phyloP scores from a whole-genome alignment of 2,113 vertebrate genomes.

The Isurus oxyrinchus region DNA sequence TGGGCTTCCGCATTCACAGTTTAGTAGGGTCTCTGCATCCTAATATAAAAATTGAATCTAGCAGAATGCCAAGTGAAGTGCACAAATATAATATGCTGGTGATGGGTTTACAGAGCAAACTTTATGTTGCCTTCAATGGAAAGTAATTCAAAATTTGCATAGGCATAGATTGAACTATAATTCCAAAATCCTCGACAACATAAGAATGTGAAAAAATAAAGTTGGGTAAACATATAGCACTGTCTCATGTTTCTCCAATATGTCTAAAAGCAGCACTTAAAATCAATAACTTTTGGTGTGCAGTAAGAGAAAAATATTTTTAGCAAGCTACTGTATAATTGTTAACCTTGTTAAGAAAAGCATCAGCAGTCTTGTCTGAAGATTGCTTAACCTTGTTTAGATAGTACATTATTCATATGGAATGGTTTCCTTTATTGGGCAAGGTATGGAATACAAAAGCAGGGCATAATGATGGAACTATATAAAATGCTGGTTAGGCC shows the following conservation, averaged over 20 bases:
- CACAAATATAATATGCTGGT: background rate
- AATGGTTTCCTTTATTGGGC: too few relatives aligned
- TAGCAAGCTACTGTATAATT: background rate
- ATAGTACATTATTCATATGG: background rate
- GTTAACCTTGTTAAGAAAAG: background rate
- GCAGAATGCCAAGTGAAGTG: background rate
- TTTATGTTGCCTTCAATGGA: background rate
- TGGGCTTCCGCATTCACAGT: background rate
- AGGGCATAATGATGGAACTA: too few relatives aligned
- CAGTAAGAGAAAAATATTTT: background rate
- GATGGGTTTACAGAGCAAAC: background rate
- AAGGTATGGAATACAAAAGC: too few relatives aligned
- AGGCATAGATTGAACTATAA: background rate
- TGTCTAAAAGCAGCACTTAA: background rate
- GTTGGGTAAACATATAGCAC: background rate
- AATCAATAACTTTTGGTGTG: background rate
- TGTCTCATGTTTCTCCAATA: background rate
- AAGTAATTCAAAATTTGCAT: background rate
- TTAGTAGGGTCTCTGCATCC: background rate
- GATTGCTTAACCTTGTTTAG: background rate
- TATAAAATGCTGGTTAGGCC: too few relatives aligned
- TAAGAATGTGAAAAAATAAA: background rate
- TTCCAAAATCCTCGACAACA: background rate
- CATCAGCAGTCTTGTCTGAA: background rate
- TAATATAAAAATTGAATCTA: background rate